Conservation (phyloP, 2,888 invertebrate species). For the Scaptomyza caliginosa region DNA sequence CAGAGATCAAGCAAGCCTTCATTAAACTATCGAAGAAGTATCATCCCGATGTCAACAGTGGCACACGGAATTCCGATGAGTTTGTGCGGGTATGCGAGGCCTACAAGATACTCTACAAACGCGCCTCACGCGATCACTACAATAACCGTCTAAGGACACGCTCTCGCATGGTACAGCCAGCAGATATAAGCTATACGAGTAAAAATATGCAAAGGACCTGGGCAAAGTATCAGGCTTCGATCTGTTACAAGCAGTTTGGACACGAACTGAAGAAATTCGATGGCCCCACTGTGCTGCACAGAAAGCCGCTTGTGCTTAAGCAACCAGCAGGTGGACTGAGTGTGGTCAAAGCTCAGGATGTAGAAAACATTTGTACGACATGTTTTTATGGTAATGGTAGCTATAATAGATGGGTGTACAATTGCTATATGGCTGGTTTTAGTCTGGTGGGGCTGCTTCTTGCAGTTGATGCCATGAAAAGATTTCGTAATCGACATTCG, state of each 20-base stretch:
- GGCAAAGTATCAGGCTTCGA: constrained; percentile 33
- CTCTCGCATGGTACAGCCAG: background rate
- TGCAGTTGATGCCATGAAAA: background rate
- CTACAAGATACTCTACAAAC: constrained; percentile 45
- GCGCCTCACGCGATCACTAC: constrained; percentile 17
- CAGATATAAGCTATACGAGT: constrained; percentile 9
- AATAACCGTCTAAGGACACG: constrained; percentile 19
- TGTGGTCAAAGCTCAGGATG: no score
- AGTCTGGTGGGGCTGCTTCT: constrained; percentile 27
- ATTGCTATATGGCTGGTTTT: constrained; percentile 20
- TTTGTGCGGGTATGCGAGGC: constrained; percentile 58
- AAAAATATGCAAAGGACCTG: constrained; percentile 31
- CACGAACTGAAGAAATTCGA: constrained; percentile 2
- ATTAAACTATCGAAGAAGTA: constrained; percentile 60
- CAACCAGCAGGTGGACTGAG: background rate
- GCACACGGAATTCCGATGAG: constrained; percentile 28
- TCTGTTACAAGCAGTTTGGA: constrained; percentile 45
- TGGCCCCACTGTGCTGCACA: background rate
- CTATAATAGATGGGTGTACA: background rate
- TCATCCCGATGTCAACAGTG: constrained; percentile 49
- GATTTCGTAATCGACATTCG: no score
- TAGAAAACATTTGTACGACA: background rate
- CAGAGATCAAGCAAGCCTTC: constrained; percentile 51
- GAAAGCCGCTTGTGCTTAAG: background rate
- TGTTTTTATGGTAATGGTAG: background rate